phyloP scores from a whole-genome alignment of 2,888 invertebrate genomes.

The Aleiodes alternator region DNA sequence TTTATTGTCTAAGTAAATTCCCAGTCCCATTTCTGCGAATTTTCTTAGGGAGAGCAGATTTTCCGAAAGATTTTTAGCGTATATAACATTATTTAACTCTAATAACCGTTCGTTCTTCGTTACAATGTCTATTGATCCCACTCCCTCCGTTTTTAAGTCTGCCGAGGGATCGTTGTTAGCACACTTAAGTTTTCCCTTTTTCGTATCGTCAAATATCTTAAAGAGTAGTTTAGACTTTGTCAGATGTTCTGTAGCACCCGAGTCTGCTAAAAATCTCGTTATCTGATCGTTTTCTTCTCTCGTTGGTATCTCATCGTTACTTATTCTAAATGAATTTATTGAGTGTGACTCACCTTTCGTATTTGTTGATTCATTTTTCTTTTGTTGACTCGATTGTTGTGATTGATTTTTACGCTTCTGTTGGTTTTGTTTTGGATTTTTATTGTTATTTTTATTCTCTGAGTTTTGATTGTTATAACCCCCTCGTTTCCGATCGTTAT shows the following conservation, averaged over 20 bases:
- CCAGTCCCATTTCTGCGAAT: constrained; percentile 52
- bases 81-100: constrained; percentile 48
- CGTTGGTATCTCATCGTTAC: not conserved
- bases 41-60: constrained; percentile 56
- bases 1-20: constrained; percentile 50
- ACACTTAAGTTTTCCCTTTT: constrained; percentile 50
- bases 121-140: constrained; percentile 51
- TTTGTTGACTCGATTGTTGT: constrained; percentile 30
- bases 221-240: constrained; percentile 49
- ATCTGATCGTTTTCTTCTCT: not conserved
- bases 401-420: constrained; percentile 45
- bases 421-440: constrained; percentile 7
- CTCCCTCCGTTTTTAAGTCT: constrained; percentile 56
- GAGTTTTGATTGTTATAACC: not conserved
- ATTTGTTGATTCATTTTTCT: not conserved
- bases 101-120: constrained; percentile 37
- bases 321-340: not conserved
- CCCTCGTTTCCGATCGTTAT: not conserved
- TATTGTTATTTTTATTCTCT: too few relatives aligned
- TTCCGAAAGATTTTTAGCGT: constrained; percentile 53
- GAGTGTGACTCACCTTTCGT: not conserved
- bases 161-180: constrained; percentile 54
- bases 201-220: constrained; percentile 33
- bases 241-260: constrained; percentile 53
- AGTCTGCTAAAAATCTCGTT: constrained; percentile 19